A percentile compares a stretch with the other conserved stretches of the same genome.
Evolutionary conservation across 2,797 vertebrate genomes (phyloP).

Genomic region (Bradypus variegatus): DNA sequence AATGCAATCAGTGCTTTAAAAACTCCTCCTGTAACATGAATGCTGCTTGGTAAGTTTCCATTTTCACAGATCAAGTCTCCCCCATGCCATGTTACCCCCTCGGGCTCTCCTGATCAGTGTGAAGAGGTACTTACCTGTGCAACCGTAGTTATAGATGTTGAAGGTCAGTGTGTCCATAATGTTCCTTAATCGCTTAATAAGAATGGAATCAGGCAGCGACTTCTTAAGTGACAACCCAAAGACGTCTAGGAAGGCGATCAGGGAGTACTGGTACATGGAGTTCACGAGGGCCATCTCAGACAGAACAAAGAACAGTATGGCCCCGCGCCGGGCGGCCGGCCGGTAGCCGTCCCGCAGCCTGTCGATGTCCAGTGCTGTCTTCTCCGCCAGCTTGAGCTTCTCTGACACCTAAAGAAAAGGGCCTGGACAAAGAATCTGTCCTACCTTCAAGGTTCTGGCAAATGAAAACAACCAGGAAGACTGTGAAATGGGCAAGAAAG

Average conservation of each 20-base stretch:
- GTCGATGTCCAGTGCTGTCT: constrained; percentile 85
- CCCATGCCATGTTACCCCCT: too few relatives aligned
- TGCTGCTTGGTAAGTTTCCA: neutral
- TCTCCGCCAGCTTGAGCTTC: constrained; percentile 88
- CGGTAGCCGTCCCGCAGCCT: constrained; percentile 90
- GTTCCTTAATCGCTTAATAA: constrained; percentile 82
- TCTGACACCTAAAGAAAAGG: constrained; percentile 82
- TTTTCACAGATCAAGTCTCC: neutral
- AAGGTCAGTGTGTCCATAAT: constrained; percentile 89
- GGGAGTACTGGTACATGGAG: constrained; percentile 96
- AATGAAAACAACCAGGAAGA: neutral
- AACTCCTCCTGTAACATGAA: neutral
- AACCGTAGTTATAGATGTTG: constrained; percentile 94
- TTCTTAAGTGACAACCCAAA: constrained; percentile 88
- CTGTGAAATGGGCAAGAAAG: neutral
- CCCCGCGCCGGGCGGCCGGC: constrained; percentile 88
- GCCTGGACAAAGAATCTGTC: accelerated
- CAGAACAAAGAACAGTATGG: constrained; percentile 92
- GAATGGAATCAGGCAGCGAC: constrained; percentile 79
- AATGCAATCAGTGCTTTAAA: neutral
- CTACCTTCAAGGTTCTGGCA: neutral
- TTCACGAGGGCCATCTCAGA: constrained; percentile 95
- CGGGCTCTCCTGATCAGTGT: accelerated
- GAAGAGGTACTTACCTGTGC: constrained; percentile 80
- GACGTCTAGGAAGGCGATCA: constrained; percentile 90